These are phyloP conservation scores for Lordiphosa mommai DNA, from an alignment of 1,140 invertebrate genomes.

Conservation along the genomic window DNA sequence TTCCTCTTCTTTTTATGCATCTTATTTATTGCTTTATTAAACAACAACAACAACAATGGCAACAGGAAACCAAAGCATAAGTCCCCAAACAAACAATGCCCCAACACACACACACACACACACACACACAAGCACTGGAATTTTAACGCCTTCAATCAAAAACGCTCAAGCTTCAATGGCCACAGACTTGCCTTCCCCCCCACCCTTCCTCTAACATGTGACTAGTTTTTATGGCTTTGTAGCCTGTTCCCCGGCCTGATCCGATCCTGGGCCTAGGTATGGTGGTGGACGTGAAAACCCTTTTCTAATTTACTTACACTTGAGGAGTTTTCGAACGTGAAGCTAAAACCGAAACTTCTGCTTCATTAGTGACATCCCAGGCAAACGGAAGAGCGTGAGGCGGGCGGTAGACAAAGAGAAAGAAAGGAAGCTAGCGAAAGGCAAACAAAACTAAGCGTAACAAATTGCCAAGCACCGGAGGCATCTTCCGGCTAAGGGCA, in stretches of 20 bases:
- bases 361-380: constrained; percentile 43
- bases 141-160: constrained; percentile 41
- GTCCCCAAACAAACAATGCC: constrained; percentile 31
- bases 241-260: neutral
- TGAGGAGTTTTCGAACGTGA: constrained; percentile 31
- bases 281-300: constrained; percentile 18
- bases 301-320: constrained; percentile 61
- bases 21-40: constrained; percentile 54
- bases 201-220: constrained; percentile 6
- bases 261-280: neutral
- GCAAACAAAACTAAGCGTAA: constrained; percentile 9
- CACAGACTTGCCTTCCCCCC: neutral
- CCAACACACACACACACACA: neutral
- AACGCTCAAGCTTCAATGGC: neutral
- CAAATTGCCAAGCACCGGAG: constrained; percentile 7
- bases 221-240: constrained; percentile 31
- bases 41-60: constrained; percentile 17
- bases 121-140: constrained; percentile 1
- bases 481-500: neutral
- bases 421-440: neutral
- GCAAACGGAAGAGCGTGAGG: neutral
- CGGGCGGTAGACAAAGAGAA: neutral
- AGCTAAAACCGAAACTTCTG: constrained; percentile 35
- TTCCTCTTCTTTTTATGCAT: constrained; percentile 12
- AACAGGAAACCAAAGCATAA: constrained; percentile 31